Conservation (phyloP, 2,797 vertebrate species). For the Loris lydekkerianus region DNA sequence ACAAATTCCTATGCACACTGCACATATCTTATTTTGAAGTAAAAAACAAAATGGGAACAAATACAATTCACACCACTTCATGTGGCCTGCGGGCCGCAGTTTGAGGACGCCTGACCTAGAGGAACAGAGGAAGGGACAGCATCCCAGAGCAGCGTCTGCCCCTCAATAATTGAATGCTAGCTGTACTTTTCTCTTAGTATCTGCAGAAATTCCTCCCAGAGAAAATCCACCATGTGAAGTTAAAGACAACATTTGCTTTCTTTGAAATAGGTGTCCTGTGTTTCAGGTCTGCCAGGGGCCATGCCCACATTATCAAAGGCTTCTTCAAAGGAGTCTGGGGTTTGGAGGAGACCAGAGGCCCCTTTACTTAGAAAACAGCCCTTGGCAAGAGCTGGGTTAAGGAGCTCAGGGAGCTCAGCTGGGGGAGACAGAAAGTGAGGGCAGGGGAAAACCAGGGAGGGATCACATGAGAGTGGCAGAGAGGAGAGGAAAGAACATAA, state of each 20-base stretch:
- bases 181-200: not conserved
- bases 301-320: conserved; percentile 46
- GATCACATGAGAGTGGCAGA: not conserved
- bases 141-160: not conserved
- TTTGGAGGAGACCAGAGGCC: not conserved
- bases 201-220: conserved; percentile 45
- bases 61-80: too few relatives aligned
- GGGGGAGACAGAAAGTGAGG: not conserved
- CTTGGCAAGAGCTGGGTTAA: not conserved
- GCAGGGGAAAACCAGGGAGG: not conserved
- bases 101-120: too few relatives aligned
- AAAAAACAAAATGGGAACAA: too few relatives aligned
- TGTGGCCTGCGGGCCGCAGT: too few relatives aligned
- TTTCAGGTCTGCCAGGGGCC: conserved; percentile 46
- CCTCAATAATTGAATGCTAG: not conserved
- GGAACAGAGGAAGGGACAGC: not conserved
- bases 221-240: conserved; percentile 51
- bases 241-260: conserved; percentile 70
- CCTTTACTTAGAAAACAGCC: conserved; percentile 51
- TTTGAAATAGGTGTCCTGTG: conserved; percentile 63
- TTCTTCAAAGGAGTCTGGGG: conserved; percentile 57
- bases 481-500: not conserved
- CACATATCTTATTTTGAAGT: too few relatives aligned
- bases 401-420: not conserved
- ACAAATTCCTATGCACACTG: too few relatives aligned